Evolutionary conservation across 2,888 invertebrate genomes (phyloP).

Genomic region (Clitarchus hookeri): DNA sequence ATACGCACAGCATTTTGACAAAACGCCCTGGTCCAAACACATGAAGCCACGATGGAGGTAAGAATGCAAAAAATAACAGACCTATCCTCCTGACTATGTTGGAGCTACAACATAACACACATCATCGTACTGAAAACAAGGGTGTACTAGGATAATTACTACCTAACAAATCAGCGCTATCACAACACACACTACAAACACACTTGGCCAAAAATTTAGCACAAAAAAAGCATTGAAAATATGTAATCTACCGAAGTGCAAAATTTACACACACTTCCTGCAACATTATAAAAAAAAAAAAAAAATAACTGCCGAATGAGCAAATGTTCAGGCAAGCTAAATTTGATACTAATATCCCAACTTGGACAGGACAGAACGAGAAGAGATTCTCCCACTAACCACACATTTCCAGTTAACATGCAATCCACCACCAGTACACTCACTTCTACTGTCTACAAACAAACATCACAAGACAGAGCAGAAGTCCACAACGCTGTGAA

Average conservation of each 20-base stretch:
- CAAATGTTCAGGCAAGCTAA: conserved; percentile 1
- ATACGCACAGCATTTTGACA: too few relatives aligned
- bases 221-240: background rate
- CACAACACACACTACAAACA: background rate
- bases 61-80: background rate
- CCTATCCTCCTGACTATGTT: background rate
- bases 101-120: background rate
- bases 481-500: background rate
- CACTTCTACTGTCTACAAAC: background rate
- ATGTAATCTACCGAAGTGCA: background rate
- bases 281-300: background rate
- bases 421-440: background rate
- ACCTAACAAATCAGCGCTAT: background rate
- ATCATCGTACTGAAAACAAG: background rate
- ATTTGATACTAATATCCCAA: background rate
- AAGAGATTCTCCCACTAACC: background rate
- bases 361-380: background rate
- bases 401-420: background rate
- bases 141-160: background rate
- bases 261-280: background rate
- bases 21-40: too few relatives aligned
- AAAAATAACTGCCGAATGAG: background rate
- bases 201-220: background rate
- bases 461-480: background rate
- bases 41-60: too few relatives aligned